These are phyloP conservation scores for Tursiops truncatus DNA, from an alignment of 2,113 vertebrate genomes.

Conservation along the genomic window DNA sequence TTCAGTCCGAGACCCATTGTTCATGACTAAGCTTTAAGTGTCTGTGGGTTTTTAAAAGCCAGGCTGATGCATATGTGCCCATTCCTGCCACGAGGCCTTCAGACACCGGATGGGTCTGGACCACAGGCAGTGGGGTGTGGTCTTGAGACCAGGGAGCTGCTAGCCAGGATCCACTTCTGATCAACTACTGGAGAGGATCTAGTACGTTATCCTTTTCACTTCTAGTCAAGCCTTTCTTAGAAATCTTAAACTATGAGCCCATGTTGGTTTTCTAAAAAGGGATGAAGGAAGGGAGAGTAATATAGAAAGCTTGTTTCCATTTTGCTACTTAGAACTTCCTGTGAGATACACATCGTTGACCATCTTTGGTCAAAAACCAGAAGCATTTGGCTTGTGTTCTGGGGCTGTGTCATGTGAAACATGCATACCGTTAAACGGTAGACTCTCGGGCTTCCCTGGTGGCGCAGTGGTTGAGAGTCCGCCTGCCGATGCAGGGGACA, in stretches of 20 bases:
- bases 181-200: background rate
- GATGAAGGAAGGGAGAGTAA: background rate
- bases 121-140: fast-evolving
- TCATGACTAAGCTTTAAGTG: background rate
- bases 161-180: background rate
- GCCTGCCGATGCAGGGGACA: no score
- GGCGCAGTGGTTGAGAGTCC: no score
- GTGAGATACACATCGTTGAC: background rate
- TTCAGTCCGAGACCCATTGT: background rate
- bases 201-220: background rate
- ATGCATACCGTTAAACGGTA: background rate
- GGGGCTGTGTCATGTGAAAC: background rate
- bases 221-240: background rate
- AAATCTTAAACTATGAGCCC: background rate
- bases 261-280: background rate
- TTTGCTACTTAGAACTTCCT: background rate
- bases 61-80: no score
- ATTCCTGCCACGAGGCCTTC: background rate
- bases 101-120: background rate
- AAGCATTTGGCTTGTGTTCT: background rate
- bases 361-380: background rate
- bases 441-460: no score
- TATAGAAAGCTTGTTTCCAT: background rate
- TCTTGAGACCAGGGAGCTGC: background rate
- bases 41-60: background rate